A percentile compares a stretch with the other conserved stretches of the same genome.
These are phyloP conservation scores for Acronicta aceris DNA, from an alignment of 2,888 invertebrate genomes.

Conservation along the genomic window DNA sequence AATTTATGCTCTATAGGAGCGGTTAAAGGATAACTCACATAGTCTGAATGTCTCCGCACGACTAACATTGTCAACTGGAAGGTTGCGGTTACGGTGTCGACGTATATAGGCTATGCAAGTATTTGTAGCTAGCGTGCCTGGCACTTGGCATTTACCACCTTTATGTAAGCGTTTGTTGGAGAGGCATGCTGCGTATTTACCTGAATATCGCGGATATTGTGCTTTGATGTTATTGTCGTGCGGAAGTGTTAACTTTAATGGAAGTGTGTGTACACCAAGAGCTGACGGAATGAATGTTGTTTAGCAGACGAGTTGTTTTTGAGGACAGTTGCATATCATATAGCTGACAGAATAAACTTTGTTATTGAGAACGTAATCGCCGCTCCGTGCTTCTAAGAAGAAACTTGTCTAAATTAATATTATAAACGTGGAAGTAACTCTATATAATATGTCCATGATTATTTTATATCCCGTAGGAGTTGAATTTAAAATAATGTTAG, in stretches of 20 bases:
- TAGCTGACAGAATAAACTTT: no score
- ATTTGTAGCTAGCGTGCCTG: conserved; percentile 65
- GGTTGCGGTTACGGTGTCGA: conserved; percentile 66
- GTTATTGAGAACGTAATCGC: no score
- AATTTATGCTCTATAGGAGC: conserved; percentile 71
- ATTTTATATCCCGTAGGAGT: no score
- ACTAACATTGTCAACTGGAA: conserved; percentile 72
- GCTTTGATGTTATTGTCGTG: conserved; percentile 14
- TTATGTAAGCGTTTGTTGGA: conserved; percentile 39
- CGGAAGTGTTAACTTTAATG: conserved; percentile 1
- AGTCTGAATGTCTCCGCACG: conserved; percentile 74
- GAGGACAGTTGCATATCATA: no score
- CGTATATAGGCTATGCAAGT: conserved; percentile 71
- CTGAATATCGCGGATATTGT: conserved; percentile 11
- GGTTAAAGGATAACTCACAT: conserved; percentile 76
- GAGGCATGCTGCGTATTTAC: conserved; percentile 18
- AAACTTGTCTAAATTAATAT: no score
- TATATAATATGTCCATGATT: no score
- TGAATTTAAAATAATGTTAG: no score
- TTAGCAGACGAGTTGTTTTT: no score
- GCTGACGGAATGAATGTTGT: no score
- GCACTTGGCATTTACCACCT: conserved; percentile 55
- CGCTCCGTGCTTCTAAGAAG: no score
- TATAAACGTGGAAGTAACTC: no score
- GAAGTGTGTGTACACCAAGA: not conserved